Base-by-base conservation (phyloP, 2,888 invertebrate species). In the Oxytorus armatus region DNA sequence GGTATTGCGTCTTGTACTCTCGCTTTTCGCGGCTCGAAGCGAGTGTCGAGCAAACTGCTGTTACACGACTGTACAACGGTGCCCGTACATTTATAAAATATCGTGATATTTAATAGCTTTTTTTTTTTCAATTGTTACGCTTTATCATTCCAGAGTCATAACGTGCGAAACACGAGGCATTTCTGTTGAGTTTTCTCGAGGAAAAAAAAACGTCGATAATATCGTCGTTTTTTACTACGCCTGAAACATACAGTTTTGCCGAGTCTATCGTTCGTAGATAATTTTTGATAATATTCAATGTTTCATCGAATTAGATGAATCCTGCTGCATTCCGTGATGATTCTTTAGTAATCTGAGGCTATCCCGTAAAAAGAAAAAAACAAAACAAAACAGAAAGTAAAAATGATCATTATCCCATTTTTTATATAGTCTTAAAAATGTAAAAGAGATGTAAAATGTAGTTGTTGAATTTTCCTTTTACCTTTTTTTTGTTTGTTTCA, bases 311-410 rank as follows among this genome's bases (percentile, higher is more conserved):
- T 59, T 55, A 51, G 81, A 75, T 66, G 76, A 79, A 88, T 89
- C 87, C 88, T 86, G 88, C 87, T 86, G 89, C 87, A 83, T 80
- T 68, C 70, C 53, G 75, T 90, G 92, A 90, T 86, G 89, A 91
- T 88, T 90, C 92, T 92, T 92, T 92, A 92, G 92, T 92, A 92
- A 92, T 92, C 92, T 92, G 92, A 92, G 92, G 92, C 92, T 85
- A 76, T 81, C 8, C 18, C 25, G n/a, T 25, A 21, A 66, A 68
- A 73, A 65, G 57, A 57, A 66, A 55, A 49, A 53, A 18, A n/a
- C n/a, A n/a, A n/a, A n/a, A n/a, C n/a, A n/a, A n/a, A n/a, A n/a
- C n/a, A n/a, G 44, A 69, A 65, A 47, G 7, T n/a, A n/a, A 11
- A n/a, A 53, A 36, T 42, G 3, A 25, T 14, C 47, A 33, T 57